Evolutionary conservation across 2,888 invertebrate genomes (phyloP).

Genomic region (Iphiclides podalirius): DNA sequence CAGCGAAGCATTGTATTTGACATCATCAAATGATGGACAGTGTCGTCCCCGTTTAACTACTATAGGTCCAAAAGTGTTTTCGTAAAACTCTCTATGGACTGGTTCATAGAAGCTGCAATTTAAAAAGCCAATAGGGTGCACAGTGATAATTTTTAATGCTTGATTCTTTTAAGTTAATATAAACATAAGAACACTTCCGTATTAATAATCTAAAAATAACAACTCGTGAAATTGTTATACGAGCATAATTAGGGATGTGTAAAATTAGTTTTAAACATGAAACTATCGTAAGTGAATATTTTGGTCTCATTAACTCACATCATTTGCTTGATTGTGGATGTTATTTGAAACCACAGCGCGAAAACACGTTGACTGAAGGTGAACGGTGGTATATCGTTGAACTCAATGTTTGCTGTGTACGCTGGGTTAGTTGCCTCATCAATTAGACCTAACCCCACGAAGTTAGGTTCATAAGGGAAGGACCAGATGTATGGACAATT

Average conservation of each 20-base stretch:
- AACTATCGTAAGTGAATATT: no score
- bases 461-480: conserved; percentile 34
- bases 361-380: conserved; percentile 37
- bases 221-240: no score
- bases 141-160: no score
- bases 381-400: conserved; percentile 34
- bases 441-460: conserved; percentile 27
- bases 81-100: not conserved
- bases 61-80: conserved; percentile 14
- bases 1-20: conserved; percentile 35
- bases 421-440: conserved; percentile 35
- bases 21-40: conserved; percentile 31
- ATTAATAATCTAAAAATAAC: no score
- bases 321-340: not conserved
- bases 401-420: conserved; percentile 31
- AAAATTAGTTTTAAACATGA: no score
- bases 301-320: conserved; percentile 2
- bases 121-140: no score
- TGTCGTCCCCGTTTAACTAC: conserved; percentile 24
- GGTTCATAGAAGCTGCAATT: no score
- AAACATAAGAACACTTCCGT: no score
- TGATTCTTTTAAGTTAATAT: no score
- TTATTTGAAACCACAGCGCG: conserved; percentile 33
- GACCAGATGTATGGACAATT: conserved; percentile 51
- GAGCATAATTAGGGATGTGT: no score